Evolutionary conservation across 2,888 invertebrate genomes (phyloP).

Genomic region (Phortica okadai): DNA sequence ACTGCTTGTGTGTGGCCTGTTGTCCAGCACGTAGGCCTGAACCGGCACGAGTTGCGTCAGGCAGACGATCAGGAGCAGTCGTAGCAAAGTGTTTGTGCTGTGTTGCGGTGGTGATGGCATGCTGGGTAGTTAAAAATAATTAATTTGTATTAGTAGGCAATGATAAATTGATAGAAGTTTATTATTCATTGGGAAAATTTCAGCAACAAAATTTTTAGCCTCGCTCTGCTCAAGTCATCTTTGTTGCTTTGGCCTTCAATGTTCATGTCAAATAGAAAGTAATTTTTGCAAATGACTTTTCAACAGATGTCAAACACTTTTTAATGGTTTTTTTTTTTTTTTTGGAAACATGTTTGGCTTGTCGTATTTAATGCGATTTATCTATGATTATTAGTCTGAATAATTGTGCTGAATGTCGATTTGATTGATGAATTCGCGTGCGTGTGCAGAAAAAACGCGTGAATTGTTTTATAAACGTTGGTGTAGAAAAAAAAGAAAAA

Average conservation of each 20-base stretch:
- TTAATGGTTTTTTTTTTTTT: too few species aligned
- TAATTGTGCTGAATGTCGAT: not conserved
- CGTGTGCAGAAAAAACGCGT: slow-evolving; percentile 15
- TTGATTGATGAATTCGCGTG: slow-evolving; percentile 14
- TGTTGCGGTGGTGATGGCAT: not conserved
- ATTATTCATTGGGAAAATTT: too few species aligned
- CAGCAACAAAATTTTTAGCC: too few species aligned
- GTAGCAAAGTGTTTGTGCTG: not conserved
- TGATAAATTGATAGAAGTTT: too few species aligned
- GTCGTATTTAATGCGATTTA: not conserved
- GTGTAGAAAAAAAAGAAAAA: slow-evolving; percentile 34
- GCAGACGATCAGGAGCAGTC: not conserved
- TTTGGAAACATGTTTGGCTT: too few species aligned
- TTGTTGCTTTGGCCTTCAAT: too few species aligned
- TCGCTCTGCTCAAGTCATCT: too few species aligned
- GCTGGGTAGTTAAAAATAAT: not conserved
- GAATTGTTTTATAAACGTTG: slow-evolving; percentile 12
- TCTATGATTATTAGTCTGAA: not conserved
- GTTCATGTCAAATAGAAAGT: not conserved
- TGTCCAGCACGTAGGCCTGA: not conserved
- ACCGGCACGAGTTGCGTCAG: not conserved
- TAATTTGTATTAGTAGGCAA: not conserved
- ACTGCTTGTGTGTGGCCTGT: not conserved
- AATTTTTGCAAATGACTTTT: not conserved
- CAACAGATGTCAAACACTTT: slow-evolving; percentile 8